Evolutionary conservation across 2,888 invertebrate species (phyloP), one percentile per base, ranked within the genome.

Genomic region (Cheilosia urbana): DNA sequence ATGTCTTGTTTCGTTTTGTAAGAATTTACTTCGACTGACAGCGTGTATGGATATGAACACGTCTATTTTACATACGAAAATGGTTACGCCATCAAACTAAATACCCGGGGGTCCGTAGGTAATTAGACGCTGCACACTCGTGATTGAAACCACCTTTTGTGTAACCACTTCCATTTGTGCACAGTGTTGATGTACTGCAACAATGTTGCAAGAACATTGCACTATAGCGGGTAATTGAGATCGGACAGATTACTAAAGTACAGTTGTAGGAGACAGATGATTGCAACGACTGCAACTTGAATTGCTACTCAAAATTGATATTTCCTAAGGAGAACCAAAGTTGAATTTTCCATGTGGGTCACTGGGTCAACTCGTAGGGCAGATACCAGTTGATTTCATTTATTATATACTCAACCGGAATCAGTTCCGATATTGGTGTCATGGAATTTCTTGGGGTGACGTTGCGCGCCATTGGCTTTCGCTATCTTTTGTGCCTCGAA

Each of bases 81-180:
- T 40, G 42, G 68, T 69, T 76, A 57, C 69, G 63, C 37, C 75
- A 77, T 66, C 17, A 17, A 65, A 66, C 30, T 27, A 66, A 72
- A 40, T 49, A 55, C 47, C 55, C 72, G 55, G 72, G 51, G 78
- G 66, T 42, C 49, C n/a, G 1, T 6, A 27, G 55, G 55, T 72
- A 78, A 78, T 72, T 51, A 60, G 49, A 73, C 30, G 66, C n/a
- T 60, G 4, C 65, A 65, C 19, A 17, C 19, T 72, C 72, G 66
- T 78, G 82, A 77, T 82, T 81, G 55, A 65, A 72, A 65, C 78
- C 71, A 72, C 78, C 78, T 78, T 57, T 78, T 62, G 19, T 57
- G 68, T 42, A 49, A 53, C 27, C 53, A 42, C 13, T 66, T 51
- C 27, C 40, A 66, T 53, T 66, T 13, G 19, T 65, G 9, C 17